phyloP scores from a whole-genome alignment of 2,888 invertebrate species.

The Diabrotica balteata region DNA sequence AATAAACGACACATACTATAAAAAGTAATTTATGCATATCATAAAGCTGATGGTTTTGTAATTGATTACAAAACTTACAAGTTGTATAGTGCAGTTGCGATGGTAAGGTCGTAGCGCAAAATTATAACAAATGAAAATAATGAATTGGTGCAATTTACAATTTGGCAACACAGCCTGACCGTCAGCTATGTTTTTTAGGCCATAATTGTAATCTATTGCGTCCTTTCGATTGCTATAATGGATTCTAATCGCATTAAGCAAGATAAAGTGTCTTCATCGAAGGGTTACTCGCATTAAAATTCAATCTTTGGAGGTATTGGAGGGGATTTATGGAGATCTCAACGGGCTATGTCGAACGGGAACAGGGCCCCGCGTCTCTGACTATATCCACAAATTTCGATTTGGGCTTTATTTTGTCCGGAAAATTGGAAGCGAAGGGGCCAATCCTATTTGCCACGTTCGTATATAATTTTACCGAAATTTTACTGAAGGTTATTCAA shows the following conservation, averaged over 20 bases:
- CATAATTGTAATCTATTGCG: conserved; percentile 40
- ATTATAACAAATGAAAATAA: too few relatives aligned
- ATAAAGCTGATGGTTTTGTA: too few relatives aligned
- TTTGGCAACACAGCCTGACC: conserved; percentile 20
- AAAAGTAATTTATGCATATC: too few relatives aligned
- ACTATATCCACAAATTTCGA: conserved; percentile 2
- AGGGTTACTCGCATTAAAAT: conserved; percentile 31
- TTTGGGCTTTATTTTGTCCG: conserved; percentile 4
- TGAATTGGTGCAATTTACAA: neutral
- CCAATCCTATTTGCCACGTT: neutral
- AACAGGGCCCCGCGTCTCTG: conserved; percentile 2
- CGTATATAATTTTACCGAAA: too few relatives aligned
- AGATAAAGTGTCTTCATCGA: conserved; percentile 30
- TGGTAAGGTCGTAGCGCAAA: too few relatives aligned
- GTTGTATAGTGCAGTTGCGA: too few relatives aligned
- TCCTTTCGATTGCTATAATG: conserved; percentile 42
- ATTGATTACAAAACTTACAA: too few relatives aligned
- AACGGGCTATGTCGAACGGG: conserved; percentile 10
- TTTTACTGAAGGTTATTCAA: too few relatives aligned
- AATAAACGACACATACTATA: too few relatives aligned
- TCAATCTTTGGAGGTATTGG: conserved; percentile 29
- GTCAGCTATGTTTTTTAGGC: conserved; percentile 30
- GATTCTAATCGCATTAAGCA: conserved; percentile 39
- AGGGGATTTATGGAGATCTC: conserved; percentile 22
- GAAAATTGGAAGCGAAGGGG: neutral